Evolutionary conservation across 2,888 invertebrate genomes (phyloP), one percentile per base, ranked within the genome.

Genomic region (Aradus depressus): DNA sequence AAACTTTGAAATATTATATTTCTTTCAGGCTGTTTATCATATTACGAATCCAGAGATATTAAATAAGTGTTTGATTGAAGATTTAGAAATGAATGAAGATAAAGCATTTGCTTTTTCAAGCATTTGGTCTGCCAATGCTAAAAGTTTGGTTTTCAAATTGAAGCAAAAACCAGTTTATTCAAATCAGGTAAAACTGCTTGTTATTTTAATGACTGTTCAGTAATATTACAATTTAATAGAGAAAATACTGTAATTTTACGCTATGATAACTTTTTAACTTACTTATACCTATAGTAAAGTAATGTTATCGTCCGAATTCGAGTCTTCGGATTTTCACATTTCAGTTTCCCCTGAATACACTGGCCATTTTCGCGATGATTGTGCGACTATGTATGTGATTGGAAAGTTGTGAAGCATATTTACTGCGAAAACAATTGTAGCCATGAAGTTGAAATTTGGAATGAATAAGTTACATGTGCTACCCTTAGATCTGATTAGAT

Each of bases 21-120:
- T 23, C 12, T 56, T 54, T 14, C 48, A 60, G 60, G 58, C 57
- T 31, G 50, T 58, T 39, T 58, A 58, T 28, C 38, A 55, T 53
- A 68, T 76, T 38, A 68, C 74, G 39, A 76, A 75, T 58, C 76
- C 76, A 23, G 71, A 72, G 3, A 65, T 66, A 49, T 61, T 77
- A 28, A 72, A 75, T 56, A 71, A 71, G 59, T 65, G 60, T 31
- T 50, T 76, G 18, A 65, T 68, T 2, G 72, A 75, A 14, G 66
- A 68, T 53, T 62, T 76, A 1, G 66, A 70, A 49, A 61, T 77
- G 26, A 64, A 70, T 51, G 65, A 68, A 35, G 71, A 72, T 53
- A 76, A 75, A 65, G 71, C 75, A 26, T 72, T 75, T 61, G 69
- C 70, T 21, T 75, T 76, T 56, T 65, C 74, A 3, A 71, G 72